Percentiles rank a stretch among this genome's conserved stretches.
Evolutionary conservation across 2,113 vertebrate species (phyloP).

Genomic region (Tretioscincus oriximinensis): DNA sequence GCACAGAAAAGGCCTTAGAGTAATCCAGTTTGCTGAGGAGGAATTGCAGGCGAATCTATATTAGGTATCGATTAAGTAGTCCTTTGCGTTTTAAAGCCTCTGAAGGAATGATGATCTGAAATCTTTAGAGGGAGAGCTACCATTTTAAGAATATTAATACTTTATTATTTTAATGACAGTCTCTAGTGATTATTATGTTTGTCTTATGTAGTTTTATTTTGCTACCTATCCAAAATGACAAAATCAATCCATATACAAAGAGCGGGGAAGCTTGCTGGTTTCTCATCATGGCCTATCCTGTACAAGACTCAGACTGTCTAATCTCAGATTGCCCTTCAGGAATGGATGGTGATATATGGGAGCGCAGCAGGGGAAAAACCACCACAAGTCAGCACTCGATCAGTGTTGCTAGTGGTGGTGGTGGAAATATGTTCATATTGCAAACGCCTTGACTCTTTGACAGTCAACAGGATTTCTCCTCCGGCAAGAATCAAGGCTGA

Average conservation of each 20-base stretch:
- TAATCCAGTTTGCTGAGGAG: no score
- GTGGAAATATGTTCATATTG: not conserved
- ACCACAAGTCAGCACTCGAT: not conserved
- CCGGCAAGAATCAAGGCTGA: not conserved
- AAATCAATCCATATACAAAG: not conserved
- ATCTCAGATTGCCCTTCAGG: not conserved
- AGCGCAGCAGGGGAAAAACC: not conserved
- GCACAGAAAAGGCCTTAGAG: not conserved
- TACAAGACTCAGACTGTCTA: not conserved
- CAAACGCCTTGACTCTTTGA: not conserved
- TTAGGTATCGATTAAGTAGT: no score
- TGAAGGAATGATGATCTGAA: no score
- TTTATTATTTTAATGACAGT: no score
- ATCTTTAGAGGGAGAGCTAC: no score
- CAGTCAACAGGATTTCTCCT: not conserved
- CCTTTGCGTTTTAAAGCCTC: no score
- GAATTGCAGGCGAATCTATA: no score
- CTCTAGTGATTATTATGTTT: no score
- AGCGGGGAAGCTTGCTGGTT: not conserved
- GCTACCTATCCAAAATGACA: no score
- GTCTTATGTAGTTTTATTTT: no score
- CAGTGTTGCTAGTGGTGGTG: not conserved
- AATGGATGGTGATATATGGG: not conserved
- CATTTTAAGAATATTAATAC: no score
- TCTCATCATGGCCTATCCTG: not conserved